Evolutionary conservation across 2,888 invertebrate species (phyloP).

Genomic region (Acrobeloides nanus): DNA sequence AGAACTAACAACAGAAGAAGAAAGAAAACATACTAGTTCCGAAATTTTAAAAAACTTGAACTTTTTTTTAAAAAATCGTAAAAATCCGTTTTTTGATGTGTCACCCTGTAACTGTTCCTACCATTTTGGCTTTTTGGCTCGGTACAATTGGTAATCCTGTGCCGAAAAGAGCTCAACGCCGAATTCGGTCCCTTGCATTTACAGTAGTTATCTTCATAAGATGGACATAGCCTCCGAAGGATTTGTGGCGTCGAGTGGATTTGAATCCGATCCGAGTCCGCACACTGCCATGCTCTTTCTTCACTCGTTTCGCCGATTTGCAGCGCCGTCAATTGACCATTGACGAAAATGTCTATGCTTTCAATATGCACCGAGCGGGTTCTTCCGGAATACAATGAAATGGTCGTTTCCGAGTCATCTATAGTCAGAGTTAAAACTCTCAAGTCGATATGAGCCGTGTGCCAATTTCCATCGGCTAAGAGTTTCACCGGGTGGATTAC

Average conservation of each 20-base stretch:
- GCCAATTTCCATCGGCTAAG: constrained; percentile 32
- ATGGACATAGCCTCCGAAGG: constrained; percentile 17
- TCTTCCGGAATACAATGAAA: constrained; percentile 18
- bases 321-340: constrained; percentile 22
- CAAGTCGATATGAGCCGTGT: constrained; percentile 17
- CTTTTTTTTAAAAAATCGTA: too few species aligned
- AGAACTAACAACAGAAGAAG: too few species aligned
- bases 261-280: background rate
- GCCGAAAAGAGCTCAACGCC: constrained; percentile 5
- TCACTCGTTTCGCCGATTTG: constrained; percentile 7
- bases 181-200: constrained; percentile 30
- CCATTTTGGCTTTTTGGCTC: constrained; percentile 6
- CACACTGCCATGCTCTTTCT: constrained; percentile 6
- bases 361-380: constrained; percentile 1
- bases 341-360: constrained; percentile 14
- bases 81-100: too few species aligned
- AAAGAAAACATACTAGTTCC: too few species aligned
- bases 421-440: constrained; percentile 14
- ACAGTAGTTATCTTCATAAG: constrained; percentile 23
- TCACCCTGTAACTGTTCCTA: too few species aligned
- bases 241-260: constrained; percentile 11
- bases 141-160: constrained; percentile 3
- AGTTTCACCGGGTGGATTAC: constrained; percentile 29
- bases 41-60: too few species aligned
- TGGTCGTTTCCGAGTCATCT: constrained; percentile 22